phyloP scores from a whole-genome alignment of 1,140 invertebrate species.

The Parapsyche elsis region DNA sequence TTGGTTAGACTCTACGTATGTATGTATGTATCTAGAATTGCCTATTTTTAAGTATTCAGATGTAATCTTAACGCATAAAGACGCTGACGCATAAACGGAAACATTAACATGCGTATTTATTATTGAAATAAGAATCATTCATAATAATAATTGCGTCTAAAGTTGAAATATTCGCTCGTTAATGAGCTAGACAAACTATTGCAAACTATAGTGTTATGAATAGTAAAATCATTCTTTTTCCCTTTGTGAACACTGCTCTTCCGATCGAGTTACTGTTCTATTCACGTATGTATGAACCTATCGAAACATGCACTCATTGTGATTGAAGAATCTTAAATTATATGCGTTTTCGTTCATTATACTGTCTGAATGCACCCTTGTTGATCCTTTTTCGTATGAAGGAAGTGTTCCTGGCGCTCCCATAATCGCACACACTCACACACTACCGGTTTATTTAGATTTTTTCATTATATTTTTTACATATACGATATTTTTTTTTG shows the following conservation, averaged over 20 bases:
- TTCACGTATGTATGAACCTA: background rate
- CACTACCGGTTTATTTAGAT: slow-evolving; percentile 29
- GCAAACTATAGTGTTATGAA: background rate
- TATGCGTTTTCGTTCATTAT: slow-evolving; percentile 39
- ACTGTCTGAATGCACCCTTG: slow-evolving; percentile 4
- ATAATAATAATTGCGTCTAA: too few species aligned
- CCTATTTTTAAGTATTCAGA: too few species aligned
- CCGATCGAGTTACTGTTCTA: background rate
- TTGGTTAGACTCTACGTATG: too few species aligned
- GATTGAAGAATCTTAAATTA: slow-evolving; percentile 9
- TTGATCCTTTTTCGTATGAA: background rate
- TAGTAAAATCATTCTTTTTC: background rate
- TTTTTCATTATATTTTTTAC: background rate
- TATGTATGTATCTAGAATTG: too few species aligned
- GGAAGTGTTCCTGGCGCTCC: slow-evolving; percentile 28
- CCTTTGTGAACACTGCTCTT: background rate
- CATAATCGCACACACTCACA: background rate
- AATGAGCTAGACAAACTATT: too few species aligned
- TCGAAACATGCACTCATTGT: slow-evolving; percentile 28
- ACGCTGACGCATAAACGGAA: too few species aligned
- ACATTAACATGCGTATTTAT: too few species aligned
- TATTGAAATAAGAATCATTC: too few species aligned
- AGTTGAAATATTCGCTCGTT: too few species aligned
- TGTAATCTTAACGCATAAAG: too few species aligned
- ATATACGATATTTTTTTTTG: background rate